These are phyloP conservation scores for Erpornis zantholeuca DNA, from an alignment of 2,113 vertebrate species.

Conservation along the genomic window DNA sequence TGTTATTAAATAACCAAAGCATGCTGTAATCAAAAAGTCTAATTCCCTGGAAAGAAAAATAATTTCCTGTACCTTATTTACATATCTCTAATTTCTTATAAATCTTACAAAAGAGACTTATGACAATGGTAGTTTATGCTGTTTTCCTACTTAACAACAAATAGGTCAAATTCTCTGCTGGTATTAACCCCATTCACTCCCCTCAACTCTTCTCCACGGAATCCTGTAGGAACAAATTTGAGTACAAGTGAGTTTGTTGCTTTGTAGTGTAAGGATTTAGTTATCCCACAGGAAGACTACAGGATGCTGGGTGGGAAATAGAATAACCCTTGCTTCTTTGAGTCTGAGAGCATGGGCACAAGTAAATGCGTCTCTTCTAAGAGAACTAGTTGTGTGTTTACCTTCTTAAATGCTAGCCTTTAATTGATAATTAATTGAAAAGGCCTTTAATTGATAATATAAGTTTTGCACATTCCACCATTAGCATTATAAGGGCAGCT, in stretches of 20 bases:
- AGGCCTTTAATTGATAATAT: neutral
- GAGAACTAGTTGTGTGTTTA: neutral
- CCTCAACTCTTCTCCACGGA: neutral
- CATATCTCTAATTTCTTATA: constrained; percentile 32
- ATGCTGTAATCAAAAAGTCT: neutral
- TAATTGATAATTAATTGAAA: neutral
- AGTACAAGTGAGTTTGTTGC: neutral
- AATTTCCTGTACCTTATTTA: constrained; percentile 45
- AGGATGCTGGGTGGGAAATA: neutral
- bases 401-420: neutral
- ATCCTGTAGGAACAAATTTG: neutral
- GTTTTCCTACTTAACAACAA: constrained; percentile 3
- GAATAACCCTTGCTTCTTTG: neutral
- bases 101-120: neutral
- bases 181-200: neutral
- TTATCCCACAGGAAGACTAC: neutral
- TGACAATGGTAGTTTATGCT: neutral
- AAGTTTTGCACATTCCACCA: neutral
- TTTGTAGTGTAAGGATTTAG: neutral
- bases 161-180: neutral
- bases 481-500: neutral
- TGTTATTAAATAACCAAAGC: constrained; percentile 34
- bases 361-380: neutral
- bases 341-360: neutral
- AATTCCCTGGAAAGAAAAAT: constrained; percentile 30